Evolutionary conservation across 2,888 invertebrate species (phyloP).

Genomic region (Pachymerium ferrugineum): DNA sequence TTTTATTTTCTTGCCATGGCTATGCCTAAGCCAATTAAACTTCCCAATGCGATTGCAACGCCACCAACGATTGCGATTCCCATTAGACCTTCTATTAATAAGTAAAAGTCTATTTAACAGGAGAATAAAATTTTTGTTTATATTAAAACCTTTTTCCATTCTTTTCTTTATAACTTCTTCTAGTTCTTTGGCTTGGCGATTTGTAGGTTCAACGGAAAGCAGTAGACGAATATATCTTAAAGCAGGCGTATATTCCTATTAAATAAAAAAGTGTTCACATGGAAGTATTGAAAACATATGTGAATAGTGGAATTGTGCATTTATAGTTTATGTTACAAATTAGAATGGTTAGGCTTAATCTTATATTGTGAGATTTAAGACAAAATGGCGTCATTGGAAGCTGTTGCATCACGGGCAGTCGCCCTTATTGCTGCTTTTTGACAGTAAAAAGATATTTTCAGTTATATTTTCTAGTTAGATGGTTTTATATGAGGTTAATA

Average conservation of each 20-base stretch:
- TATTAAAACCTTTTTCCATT: slow-evolving; percentile 72
- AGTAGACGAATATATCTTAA: slow-evolving; percentile 75
- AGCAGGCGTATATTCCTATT: slow-evolving; percentile 77
- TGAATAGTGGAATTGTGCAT: no score
- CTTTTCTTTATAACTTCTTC: slow-evolving; percentile 79
- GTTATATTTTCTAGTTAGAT: no score
- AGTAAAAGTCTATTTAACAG: neutral
- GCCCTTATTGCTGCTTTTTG: no score
- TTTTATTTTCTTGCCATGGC: slow-evolving; percentile 19
- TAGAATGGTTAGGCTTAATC: no score
- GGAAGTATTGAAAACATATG: no score
- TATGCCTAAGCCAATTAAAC: slow-evolving; percentile 19
- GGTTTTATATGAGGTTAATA: no score
- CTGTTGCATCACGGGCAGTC: no score
- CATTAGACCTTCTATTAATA: slow-evolving; percentile 16
- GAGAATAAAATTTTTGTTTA: neutral
- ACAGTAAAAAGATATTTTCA: no score
- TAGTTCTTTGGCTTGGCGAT: slow-evolving; percentile 77
- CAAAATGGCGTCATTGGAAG: no score
- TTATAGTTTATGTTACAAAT: no score
- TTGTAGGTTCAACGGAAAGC: slow-evolving; percentile 73
- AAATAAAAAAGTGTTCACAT: no score
- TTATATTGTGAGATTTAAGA: no score
- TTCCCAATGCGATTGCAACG: neutral
- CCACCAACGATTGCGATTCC: slow-evolving; percentile 26